Evolutionary conservation across 2,888 invertebrate genomes (phyloP).

Genomic region (Apodemia hepburni): DNA sequence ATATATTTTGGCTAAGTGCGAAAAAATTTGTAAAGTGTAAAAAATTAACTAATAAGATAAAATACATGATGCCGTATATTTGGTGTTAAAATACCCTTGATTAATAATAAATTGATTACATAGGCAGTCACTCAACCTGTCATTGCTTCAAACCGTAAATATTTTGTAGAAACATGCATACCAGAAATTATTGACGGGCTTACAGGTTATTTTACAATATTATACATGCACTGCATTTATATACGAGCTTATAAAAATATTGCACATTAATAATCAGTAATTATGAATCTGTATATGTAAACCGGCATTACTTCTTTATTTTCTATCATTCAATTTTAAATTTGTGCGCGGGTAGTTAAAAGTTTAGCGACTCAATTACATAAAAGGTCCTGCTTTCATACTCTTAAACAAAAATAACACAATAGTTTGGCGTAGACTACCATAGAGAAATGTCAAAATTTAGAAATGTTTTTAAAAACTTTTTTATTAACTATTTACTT

Average conservation of each 20-base stretch:
- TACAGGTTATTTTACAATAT: background rate
- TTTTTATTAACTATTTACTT: no score
- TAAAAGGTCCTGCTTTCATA: background rate
- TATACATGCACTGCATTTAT: background rate
- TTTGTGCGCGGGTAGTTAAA: background rate
- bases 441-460: no score
- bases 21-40: background rate
- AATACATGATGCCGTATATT: background rate
- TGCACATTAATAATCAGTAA: background rate
- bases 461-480: no score
- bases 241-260: background rate
- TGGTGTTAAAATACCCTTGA: background rate
- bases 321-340: background rate
- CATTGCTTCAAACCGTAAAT: background rate
- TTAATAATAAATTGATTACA: background rate
- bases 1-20: constrained; percentile 1
- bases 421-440: no score
- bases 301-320: background rate
- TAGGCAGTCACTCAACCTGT: background rate
- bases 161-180: background rate
- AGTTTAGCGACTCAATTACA: background rate
- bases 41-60: background rate
- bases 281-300: background rate
- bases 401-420: no score
- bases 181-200: background rate